phyloP scores from a whole-genome alignment of 2,888 invertebrate genomes.

The Diarsia mendica region DNA sequence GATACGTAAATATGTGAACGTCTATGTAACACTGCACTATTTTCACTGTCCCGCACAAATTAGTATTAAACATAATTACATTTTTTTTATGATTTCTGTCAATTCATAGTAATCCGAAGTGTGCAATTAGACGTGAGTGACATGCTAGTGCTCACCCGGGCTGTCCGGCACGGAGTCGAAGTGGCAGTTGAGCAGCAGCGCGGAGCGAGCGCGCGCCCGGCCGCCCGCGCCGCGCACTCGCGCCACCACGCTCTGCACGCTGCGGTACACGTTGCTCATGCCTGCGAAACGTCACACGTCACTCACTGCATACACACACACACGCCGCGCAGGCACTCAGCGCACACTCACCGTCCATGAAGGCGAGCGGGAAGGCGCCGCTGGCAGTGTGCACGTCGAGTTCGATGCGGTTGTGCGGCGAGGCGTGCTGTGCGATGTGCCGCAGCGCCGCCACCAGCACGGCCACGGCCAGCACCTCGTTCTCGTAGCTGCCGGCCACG shows the following conservation, averaged over 20 bases:
- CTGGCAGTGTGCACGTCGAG: constrained; percentile 92
- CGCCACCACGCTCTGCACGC: constrained; percentile 95
- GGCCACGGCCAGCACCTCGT: constrained; percentile 93
- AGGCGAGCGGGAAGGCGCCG: constrained; percentile 94
- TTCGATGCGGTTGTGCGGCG: constrained; percentile 90
- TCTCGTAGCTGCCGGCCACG: constrained; percentile 94
- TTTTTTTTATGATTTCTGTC: too few relatives aligned
- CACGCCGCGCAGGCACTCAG: background rate
- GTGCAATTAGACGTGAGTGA: too few relatives aligned
- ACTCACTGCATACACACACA: background rate
- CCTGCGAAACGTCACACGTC: constrained; percentile 74
- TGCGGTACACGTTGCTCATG: constrained; percentile 95
- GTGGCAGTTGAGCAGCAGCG: constrained; percentile 97
- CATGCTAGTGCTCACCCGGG: constrained; percentile 91
- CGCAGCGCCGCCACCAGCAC: constrained; percentile 90
- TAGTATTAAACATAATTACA: too few relatives aligned
- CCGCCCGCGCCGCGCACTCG: constrained; percentile 84
- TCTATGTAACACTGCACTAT: too few relatives aligned
- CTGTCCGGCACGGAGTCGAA: constrained; percentile 97
- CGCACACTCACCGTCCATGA: constrained; percentile 90
- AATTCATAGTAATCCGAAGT: too few relatives aligned
- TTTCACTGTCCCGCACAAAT: too few relatives aligned
- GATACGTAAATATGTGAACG: too few relatives aligned
- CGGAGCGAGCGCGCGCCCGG: constrained; percentile 84
- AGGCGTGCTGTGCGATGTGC: constrained; percentile 86